Evolutionary conservation across 2,797 vertebrate species (phyloP).

Genomic region (Micropoecilia bifurca): DNA sequence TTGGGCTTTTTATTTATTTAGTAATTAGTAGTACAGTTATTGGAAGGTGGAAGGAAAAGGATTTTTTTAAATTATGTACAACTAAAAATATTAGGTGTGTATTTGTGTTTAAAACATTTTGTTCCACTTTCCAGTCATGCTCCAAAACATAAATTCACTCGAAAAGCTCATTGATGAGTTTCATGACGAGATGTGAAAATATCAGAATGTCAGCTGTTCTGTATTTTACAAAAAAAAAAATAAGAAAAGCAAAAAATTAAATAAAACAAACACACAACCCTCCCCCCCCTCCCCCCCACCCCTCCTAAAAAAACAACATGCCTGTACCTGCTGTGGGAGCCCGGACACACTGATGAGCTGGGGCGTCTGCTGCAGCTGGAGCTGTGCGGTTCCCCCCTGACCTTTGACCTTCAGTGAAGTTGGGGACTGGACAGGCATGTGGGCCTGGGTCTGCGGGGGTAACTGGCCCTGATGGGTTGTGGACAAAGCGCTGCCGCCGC

Average conservation of each 20-base stretch:
- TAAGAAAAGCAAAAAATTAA: not conserved
- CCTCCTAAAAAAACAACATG: too few relatives aligned
- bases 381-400: conserved; percentile 72
- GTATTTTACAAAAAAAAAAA: not conserved
- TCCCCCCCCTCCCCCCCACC: too few relatives aligned
- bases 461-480: conserved; percentile 87
- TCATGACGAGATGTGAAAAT: not conserved
- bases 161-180: not conserved
- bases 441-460: conserved; percentile 84
- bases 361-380: conserved; percentile 86
- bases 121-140: not conserved
- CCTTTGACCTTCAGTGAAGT: conserved; percentile 84
- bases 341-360: conserved; percentile 88
- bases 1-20: not conserved
- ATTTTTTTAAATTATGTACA: not conserved
- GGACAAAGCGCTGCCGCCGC: conserved; percentile 76
- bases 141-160: not conserved
- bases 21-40: not conserved
- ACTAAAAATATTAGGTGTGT: not conserved
- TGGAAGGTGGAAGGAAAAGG: not conserved
- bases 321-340: conserved; percentile 87
- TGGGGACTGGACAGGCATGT: conserved; percentile 84
- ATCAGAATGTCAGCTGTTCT: not conserved
- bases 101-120: not conserved
- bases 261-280: conserved; percentile 7